Evolutionary conservation across 2,888 invertebrate genomes (phyloP).

Genomic region (Drosophila pseudotalamancana): DNA sequence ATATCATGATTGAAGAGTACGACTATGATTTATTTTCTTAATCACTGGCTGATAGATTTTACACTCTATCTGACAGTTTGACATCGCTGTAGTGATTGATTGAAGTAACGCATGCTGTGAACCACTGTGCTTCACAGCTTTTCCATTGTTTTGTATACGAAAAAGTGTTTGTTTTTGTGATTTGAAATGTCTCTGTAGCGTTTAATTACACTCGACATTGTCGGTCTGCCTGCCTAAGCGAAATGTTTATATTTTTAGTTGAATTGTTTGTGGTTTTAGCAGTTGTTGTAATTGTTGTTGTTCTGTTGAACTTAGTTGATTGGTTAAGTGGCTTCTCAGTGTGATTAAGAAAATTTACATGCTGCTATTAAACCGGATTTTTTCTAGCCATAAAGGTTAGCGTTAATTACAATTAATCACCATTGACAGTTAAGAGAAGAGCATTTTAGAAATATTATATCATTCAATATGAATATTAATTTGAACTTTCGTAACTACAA

Average conservation of each 20-base stretch:
- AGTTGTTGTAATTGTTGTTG: background rate
- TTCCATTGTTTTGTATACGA: conserved; percentile 20
- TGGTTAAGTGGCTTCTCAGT: conserved; percentile 40
- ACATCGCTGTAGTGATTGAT: background rate
- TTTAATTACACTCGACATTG: conserved; percentile 66
- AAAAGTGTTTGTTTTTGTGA: conserved; percentile 58
- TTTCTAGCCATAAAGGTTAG: conserved; percentile 17
- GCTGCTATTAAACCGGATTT: conserved; percentile 44
- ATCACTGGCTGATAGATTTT: conserved; percentile 1
- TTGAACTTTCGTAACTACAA: background rate
- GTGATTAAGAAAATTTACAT: conserved; percentile 19
- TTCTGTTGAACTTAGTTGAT: conserved; percentile 15
- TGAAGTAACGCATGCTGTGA: background rate
- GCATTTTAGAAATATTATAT: background rate
- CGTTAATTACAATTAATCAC: conserved; percentile 51
- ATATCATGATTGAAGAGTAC: background rate
- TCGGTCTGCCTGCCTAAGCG: conserved; percentile 27
- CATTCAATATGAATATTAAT: background rate
- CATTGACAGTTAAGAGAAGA: conserved; percentile 42
- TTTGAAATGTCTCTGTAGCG: conserved; percentile 60
- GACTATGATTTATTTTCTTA: background rate
- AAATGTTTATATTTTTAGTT: conserved; percentile 47
- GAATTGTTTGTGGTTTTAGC: conserved; percentile 5
- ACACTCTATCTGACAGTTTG: conserved; percentile 29
- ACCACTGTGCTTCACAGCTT: conserved; percentile 22